Conservation (phyloP, 2,797 vertebrate species). For the Sebastes vulpes region DNA sequence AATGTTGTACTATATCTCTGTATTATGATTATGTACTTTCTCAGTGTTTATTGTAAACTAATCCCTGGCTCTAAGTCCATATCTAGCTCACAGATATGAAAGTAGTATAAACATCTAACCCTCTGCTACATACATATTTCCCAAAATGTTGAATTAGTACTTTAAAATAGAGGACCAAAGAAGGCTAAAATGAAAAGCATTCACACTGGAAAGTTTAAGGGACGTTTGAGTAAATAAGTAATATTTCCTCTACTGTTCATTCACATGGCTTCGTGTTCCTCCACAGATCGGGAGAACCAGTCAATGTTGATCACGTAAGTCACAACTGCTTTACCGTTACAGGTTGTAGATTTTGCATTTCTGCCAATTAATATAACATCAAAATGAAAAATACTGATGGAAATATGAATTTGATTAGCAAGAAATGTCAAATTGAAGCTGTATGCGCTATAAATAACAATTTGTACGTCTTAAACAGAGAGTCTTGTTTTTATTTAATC, state of each 20-base stretch:
- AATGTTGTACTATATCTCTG: neutral
- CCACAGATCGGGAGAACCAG: constrained; percentile 95
- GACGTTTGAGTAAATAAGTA: neutral
- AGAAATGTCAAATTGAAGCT: neutral
- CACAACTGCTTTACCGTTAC: neutral
- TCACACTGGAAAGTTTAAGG: neutral
- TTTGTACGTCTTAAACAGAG: neutral
- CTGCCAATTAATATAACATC: neutral
- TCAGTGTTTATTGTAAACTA: neutral
- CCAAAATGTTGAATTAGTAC: neutral
- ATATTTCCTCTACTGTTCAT: neutral
- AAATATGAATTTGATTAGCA: neutral
- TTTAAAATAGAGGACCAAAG: neutral
- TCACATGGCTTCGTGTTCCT: neutral
- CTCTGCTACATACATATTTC: neutral
- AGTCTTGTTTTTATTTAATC: neutral
- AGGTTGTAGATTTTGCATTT: neutral
- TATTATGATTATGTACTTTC: neutral
- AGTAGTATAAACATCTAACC: neutral
- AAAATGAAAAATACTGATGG: neutral
- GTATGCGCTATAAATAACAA: neutral
- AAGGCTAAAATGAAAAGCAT: neutral
- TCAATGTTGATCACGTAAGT: constrained; percentile 99
- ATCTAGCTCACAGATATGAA: neutral
- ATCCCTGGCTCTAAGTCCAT: too few relatives aligned